Conservation (phyloP, 2,888 invertebrate genomes). For the Sminthurides aquaticus region DNA sequence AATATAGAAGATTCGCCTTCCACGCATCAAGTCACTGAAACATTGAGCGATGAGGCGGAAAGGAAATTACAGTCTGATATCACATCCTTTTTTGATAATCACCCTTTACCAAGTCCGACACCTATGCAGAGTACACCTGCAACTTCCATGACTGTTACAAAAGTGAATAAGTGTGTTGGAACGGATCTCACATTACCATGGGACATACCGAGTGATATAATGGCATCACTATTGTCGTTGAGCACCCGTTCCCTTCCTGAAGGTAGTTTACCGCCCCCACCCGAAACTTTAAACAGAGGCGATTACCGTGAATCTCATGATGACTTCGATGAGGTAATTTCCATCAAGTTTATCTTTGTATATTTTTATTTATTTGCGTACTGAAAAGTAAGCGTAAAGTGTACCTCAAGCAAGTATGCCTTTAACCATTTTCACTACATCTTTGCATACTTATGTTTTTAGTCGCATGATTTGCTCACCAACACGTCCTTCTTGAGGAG, state of each 20-base stretch:
- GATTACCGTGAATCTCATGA: neutral
- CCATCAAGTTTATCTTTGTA: too few species aligned
- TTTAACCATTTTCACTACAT: too few species aligned
- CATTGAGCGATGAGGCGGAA: conserved; percentile 6
- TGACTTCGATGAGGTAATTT: neutral
- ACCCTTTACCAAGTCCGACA: conserved; percentile 8
- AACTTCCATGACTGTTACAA: neutral
- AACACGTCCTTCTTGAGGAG: conserved; percentile 7
- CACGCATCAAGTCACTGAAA: conserved; percentile 19
- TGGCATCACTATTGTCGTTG: conserved; percentile 5
- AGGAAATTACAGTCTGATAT: conserved; percentile 6
- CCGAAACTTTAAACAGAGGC: neutral
- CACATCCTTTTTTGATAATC: conserved; percentile 5
- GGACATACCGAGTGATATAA: conserved; percentile 12
- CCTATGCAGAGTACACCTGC: neutral
- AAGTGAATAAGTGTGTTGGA: conserved; percentile 7
- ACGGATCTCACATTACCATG: conserved; percentile 10
- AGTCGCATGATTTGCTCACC: conserved; percentile 9
- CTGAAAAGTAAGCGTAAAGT: too few species aligned
- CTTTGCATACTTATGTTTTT: conserved; percentile 1
- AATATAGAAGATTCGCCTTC: conserved; percentile 26
- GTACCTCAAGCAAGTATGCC: too few species aligned
- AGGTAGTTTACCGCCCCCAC: neutral
- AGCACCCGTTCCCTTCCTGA: neutral
- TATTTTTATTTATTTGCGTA: too few species aligned